Evolutionary conservation across 1,140 invertebrate genomes (phyloP).

Genomic region (Bombus confusus): DNA sequence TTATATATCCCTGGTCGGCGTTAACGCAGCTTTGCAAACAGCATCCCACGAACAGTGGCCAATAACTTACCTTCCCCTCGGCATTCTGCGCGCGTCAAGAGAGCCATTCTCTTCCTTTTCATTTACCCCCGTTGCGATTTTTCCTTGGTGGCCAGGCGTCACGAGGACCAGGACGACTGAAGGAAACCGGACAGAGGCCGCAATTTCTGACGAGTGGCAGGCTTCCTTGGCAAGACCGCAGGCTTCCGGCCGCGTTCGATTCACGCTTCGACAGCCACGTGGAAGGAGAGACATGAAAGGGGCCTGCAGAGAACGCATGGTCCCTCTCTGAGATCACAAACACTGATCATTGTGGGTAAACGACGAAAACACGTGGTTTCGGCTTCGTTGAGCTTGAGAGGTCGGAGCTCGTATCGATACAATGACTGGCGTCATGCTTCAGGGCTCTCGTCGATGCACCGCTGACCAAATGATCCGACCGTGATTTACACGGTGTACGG

Average conservation of each 20-base stretch:
- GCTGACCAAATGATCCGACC: slow-evolving; percentile 7
- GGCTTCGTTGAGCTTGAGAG: slow-evolving; percentile 26
- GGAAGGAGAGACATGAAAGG: slow-evolving; percentile 29
- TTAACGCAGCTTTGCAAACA: slow-evolving; percentile 5
- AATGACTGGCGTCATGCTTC: slow-evolving; percentile 37
- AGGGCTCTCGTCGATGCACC: not conserved
- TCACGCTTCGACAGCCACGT: slow-evolving; percentile 29
- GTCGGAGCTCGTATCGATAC: slow-evolving; percentile 25
- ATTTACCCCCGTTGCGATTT: slow-evolving; percentile 29
- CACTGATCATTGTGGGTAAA: not conserved
- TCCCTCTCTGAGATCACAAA: slow-evolving; percentile 9
- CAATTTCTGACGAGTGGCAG: slow-evolving; percentile 29
- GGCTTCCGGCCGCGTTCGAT: slow-evolving; percentile 25
- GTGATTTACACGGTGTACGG: not conserved
- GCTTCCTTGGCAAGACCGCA: no score
- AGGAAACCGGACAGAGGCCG: not conserved
- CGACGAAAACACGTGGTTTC: slow-evolving; percentile 47
- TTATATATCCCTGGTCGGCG: slow-evolving; percentile 23
- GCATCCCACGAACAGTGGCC: not conserved
- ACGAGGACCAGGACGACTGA: not conserved
- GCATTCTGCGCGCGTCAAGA: slow-evolving; percentile 9
- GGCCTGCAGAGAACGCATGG: not conserved
- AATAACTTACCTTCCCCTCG: slow-evolving; percentile 6
- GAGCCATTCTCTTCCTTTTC: slow-evolving; percentile 41
- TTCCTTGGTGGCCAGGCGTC: not conserved